Base-by-base conservation (phyloP, 2,797 vertebrate species). In the Xenentodon cancila region DNA sequence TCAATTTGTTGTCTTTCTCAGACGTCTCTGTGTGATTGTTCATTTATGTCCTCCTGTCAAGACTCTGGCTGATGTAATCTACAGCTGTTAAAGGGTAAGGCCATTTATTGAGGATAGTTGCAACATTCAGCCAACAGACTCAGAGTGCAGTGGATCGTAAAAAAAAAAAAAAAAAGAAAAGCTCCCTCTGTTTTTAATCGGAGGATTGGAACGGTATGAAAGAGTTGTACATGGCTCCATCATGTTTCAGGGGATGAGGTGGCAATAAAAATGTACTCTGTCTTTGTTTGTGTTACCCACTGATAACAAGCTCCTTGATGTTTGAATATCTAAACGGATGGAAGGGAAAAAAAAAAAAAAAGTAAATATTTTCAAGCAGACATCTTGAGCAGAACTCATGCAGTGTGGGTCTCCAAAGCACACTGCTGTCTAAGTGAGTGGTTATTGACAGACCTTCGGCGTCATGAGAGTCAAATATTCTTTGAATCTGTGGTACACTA, bases 401-500 rank as follows among this genome's bases (percentile, higher is more conserved):
- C 78, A 47, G 81, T 15, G 79, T 54, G 21, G 83, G 89, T 92
- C 93, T 92, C 92, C 75, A 76, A 89, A 90, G 91, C 90, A 68
- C 90, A 78, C 53, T 45, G 88, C 91, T 92, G 92, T 93, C 93
- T 92, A 81, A 85, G 88, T 90, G 89, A 92, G 88, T 88, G 86
- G 81, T 91, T 92, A 93, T 91, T 93, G 92, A 94, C 93, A 93
- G 91, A 90, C 88, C 88, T 88, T 90, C 88, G 86, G 89, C 87
- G 81, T 86, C 87, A 56, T 73, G 88, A 90, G 90, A 88, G 86
- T 90, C 88, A 58, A 79, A 78, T 79, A 79, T 84, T 88, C 88
- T 91, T 92, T 92, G 90, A 91, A 91, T 92, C 75, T 76, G 80
- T 83, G 89, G 82, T 89, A 87, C 82, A 88, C 91, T 52, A 87